Conservation (phyloP, 1,140 invertebrate genomes). For the Venustaconcha ellipsiformis region DNA sequence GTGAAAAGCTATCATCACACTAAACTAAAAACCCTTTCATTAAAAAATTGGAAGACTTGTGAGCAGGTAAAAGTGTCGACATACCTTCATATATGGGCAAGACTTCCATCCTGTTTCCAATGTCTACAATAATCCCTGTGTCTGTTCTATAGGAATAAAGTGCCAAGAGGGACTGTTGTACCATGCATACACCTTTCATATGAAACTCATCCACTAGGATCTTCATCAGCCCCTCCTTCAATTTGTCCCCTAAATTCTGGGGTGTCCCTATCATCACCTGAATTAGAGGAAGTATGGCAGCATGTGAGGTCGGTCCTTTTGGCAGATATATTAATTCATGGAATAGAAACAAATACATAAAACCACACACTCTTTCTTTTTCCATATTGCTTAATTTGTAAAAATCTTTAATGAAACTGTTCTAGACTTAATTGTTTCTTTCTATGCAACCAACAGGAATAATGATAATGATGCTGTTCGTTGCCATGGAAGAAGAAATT, state of each 20-base stretch:
- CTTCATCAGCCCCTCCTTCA: slow-evolving; percentile 67
- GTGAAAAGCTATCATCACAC: too few relatives aligned
- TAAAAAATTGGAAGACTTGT: too few relatives aligned
- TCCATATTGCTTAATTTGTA: too few relatives aligned
- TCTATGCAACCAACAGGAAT: too few relatives aligned
- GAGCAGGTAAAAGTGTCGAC: slow-evolving; percentile 13
- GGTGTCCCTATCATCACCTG: slow-evolving; percentile 71
- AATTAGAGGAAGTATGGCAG: not conserved
- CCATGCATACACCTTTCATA: slow-evolving; percentile 72
- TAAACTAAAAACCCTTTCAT: not conserved
- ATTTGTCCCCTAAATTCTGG: slow-evolving; percentile 68
- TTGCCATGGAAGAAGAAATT: too few relatives aligned
- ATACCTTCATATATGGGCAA: slow-evolving; percentile 76
- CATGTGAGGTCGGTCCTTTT: too few relatives aligned
- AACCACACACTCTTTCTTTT: too few relatives aligned
- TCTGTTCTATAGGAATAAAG: slow-evolving; percentile 76
- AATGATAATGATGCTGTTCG: too few relatives aligned
- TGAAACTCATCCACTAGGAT: slow-evolving; percentile 68
- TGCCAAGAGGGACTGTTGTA: slow-evolving; percentile 74
- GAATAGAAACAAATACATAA: too few relatives aligned
- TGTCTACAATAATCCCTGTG: slow-evolving; percentile 77
- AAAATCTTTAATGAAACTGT: too few relatives aligned
- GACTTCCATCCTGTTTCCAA: slow-evolving; percentile 76
- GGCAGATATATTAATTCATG: too few relatives aligned
- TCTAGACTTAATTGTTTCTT: too few relatives aligned